Conservation (phyloP, 2,113 vertebrate species). For the Hemichromis elongatus region DNA sequence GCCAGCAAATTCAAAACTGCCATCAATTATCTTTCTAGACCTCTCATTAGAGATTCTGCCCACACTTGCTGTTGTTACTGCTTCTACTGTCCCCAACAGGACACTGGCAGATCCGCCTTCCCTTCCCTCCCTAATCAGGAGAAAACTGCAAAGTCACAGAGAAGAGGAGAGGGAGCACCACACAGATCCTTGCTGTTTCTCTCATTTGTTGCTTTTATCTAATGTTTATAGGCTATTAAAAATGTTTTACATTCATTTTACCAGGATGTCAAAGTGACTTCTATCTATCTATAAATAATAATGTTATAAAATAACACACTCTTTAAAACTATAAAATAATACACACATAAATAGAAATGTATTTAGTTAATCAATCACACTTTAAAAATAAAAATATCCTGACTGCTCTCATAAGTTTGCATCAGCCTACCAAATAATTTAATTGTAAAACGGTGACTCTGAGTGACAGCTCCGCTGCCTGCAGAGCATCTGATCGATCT, state of each 20-base stretch:
- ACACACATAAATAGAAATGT: not conserved
- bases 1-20: constrained; percentile 54
- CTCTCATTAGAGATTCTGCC: constrained; percentile 64
- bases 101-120: constrained; percentile 20
- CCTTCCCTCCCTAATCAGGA: constrained; percentile 56
- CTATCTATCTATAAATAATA: not conserved
- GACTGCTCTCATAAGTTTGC: not conserved
- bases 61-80: constrained; percentile 31
- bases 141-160: constrained; percentile 69
- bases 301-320: not conserved
- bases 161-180: not conserved
- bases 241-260: not conserved
- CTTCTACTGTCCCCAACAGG: constrained; percentile 30
- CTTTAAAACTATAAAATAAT: not conserved
- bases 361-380: not conserved
- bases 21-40: constrained; percentile 51
- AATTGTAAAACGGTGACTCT: not conserved
- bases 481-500: not conserved
- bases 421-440: not conserved
- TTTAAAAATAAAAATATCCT: not conserved
- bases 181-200: not conserved
- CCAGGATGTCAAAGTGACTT: not conserved
- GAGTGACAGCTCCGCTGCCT: not conserved
- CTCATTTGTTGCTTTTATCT: not conserved
- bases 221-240: not conserved